Base-by-base conservation (phyloP, 2,888 invertebrate genomes). In the Griposia aprilina region DNA sequence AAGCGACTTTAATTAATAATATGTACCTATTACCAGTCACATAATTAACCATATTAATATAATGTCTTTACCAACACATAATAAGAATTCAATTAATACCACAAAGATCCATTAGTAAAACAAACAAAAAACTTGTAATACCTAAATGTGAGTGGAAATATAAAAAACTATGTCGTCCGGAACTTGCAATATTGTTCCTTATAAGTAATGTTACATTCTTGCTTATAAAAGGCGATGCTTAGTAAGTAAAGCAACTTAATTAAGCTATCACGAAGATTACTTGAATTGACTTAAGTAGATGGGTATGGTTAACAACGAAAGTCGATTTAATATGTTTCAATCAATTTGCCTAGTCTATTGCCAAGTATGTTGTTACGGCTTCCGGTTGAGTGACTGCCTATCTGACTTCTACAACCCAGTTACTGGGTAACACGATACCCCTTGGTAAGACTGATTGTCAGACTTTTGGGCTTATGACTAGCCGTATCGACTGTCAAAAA, bases 111-210 rank as follows among this genome's bases (percentile, higher is more conserved):
- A 87, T 89, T 80, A 80, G 63, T 62, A 78, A 86, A 83, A 73
- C 88, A 78, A 78, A 85, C 82, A 82, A 88, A 83, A 81, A 88
- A 82, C 84, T 60, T 36, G 84, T 81, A 57, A 66, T 72, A 79
- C 82, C 63, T 79, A 85, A 67, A 76, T 45, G 88, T 76, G 60
- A 52, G 71, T 80, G 69, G 82, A 69, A 76, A 68, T 67, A 74
- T 72, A 79, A 74, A 83, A 83, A 78, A 80, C 41, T 59, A 83
- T 77, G 78, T 78, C 52, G 84, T 57, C 82, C 75, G 73, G 79
- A 79, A 85, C 83, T 87, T 76, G 80, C 76, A 76, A 84, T 84
- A 86, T 90, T 86, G 85, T 82, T 70, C 91, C 91, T 83, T 90
- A 90, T 85, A 84, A 26, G 90, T 81, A 63, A 72, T 67, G 74